phyloP scores from a whole-genome alignment of 2,888 invertebrate genomes.

The Blomia tropicalis region DNA sequence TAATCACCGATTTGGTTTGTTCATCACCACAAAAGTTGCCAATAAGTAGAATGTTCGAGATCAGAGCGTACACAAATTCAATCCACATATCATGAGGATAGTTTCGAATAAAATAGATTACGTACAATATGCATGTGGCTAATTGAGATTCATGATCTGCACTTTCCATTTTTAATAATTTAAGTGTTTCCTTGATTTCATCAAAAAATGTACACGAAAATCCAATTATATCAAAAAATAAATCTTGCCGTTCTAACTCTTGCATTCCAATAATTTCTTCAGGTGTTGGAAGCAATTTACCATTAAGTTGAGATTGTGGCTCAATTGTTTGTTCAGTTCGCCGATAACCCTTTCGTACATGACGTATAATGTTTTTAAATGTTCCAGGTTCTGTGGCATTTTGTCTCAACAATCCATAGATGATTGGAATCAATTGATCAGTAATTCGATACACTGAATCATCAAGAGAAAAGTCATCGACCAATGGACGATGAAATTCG shows the following conservation, averaged over 20 bases:
- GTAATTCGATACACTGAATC: background rate
- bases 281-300: background rate
- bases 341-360: background rate
- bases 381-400: background rate
- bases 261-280: background rate
- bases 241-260: background rate
- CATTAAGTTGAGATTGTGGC: background rate
- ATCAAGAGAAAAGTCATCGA: background rate
- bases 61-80: constrained; percentile 1
- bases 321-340: background rate
- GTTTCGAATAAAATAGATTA: background rate
- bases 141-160: background rate
- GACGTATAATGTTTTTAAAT: background rate
- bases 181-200: background rate
- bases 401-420: background rate
- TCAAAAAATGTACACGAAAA: background rate
- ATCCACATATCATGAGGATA: background rate
- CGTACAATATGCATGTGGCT: background rate
- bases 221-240: background rate
- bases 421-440: background rate
- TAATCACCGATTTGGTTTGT: background rate
- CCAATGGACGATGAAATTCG: constrained; percentile 2
- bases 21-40: background rate
- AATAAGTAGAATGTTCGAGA: background rate
- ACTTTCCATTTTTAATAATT: background rate